Conservation (phyloP, 2,113 vertebrate species). For the Carollia perspicillata region DNA sequence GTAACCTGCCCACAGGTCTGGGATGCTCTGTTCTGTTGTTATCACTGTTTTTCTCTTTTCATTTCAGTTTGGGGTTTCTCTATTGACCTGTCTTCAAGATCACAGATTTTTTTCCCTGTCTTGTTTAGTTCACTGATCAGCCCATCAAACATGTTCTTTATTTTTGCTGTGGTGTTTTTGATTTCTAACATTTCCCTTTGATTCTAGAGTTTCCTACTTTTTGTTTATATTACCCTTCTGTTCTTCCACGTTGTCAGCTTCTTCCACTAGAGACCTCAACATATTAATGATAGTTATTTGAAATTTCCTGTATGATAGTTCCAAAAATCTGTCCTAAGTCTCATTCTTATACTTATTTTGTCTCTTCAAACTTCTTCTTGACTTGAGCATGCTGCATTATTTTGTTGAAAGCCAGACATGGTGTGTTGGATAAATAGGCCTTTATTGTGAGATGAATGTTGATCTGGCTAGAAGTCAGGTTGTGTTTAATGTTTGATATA, state of each 20-base stretch:
- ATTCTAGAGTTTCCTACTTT: neutral
- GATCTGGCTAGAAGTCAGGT: neutral
- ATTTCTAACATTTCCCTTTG: neutral
- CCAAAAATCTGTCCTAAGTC: neutral
- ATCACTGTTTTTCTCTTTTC: neutral
- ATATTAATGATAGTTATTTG: neutral
- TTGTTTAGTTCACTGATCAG: neutral
- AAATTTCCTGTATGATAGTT: neutral
- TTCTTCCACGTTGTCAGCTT: neutral
- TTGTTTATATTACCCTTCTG: neutral
- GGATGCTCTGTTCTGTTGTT: neutral
- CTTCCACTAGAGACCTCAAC: neutral
- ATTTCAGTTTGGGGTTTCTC: neutral
- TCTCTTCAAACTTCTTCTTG: neutral
- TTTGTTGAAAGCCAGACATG: neutral
- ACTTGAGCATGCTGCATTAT: neutral
- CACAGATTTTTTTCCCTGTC: neutral
- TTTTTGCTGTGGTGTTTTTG: neutral
- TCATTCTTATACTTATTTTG: neutral
- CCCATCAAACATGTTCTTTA: neutral
- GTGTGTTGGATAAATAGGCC: neutral
- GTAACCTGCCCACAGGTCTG: neutral
- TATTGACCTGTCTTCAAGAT: neutral
- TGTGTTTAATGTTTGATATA: neutral
- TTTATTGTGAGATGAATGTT: neutral